Evolutionary conservation across 1,140 invertebrate species (phyloP), one percentile per base, ranked within the genome.

Genomic region (Megathymus violae): DNA sequence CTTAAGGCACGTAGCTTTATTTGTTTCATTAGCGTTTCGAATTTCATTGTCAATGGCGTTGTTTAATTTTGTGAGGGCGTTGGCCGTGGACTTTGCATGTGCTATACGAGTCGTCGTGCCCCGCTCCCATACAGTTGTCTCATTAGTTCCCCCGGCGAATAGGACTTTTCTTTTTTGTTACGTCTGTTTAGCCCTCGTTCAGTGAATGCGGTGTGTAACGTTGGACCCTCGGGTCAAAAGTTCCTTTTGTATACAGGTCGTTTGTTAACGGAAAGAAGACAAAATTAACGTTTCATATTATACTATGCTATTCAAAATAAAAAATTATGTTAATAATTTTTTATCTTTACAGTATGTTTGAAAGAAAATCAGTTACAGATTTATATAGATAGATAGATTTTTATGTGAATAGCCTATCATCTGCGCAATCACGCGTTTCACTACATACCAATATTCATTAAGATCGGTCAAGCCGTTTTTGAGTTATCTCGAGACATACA

Each of bases 31-130:
- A 72, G 58, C 70, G 68, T 75, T 66, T 77, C 67, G 51, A 79
- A 78, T 82, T 62, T 73, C 66, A 76, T 76, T 74, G 71, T 79
- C 71, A 74, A 75, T 73, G 67, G 58, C 62, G 69, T 59, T 68
- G 65, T 78, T 80, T 71, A 66, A 74, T 68, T 81, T 80, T 61
- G 71, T 78, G 68, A 71, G 83, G 83, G 83, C 82, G 82, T 78
- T 81, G 82, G 64, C 82, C 77, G 80, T 67, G 52, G 47, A 25
- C 69, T 76, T 75, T 69, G 76, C 80, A 79, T 82, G 68, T 78
- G 63, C 67, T 73, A 63, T 51, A 63, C 68, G 54, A 54, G 72
- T 64, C 3, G 1, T 1, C 7, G 27, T 7, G 27, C 67, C 64
- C 71, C 62, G 71, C 65, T 76, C 73, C 70, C 77, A 74, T 80